These are phyloP conservation scores for Minunthozetes semirufus DNA, from an alignment of 2,888 invertebrate species.

Conservation along the genomic window DNA sequence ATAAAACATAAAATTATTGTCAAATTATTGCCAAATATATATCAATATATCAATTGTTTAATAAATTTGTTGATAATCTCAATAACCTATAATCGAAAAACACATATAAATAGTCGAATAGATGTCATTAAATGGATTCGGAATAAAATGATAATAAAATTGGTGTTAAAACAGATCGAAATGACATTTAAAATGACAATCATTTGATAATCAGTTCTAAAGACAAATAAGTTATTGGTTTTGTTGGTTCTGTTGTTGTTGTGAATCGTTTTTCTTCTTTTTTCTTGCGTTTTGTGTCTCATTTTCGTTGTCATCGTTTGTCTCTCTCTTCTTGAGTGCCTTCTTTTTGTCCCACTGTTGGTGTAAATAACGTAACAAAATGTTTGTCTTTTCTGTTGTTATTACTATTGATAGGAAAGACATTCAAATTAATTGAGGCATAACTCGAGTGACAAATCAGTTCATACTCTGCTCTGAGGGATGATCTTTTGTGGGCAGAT, in stretches of 20 bases:
- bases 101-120: neutral
- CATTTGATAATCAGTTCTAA: neutral
- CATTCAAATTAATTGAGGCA: neutral
- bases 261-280: neutral
- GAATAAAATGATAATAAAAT: neutral
- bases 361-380: constrained; percentile 82
- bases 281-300: neutral
- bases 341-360: constrained; percentile 90
- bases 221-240: neutral
- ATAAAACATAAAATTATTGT: neutral
- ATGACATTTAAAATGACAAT: neutral
- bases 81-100: neutral
- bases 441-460: neutral
- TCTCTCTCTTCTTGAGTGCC: constrained; percentile 16
- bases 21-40: no score
- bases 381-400: constrained; percentile 90
- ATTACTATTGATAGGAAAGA: constrained; percentile 60
- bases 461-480: constrained; percentile 73
- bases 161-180: neutral
- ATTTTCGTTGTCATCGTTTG: constrained; percentile 10
- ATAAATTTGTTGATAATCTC: neutral
- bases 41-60: neutral
- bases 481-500: constrained; percentile 83
- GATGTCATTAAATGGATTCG: neutral
- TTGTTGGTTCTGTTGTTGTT: neutral